These are phyloP conservation scores for Cyclopterus lumpus DNA, from an alignment of 2,797 vertebrate species.

Conservation along the genomic window DNA sequence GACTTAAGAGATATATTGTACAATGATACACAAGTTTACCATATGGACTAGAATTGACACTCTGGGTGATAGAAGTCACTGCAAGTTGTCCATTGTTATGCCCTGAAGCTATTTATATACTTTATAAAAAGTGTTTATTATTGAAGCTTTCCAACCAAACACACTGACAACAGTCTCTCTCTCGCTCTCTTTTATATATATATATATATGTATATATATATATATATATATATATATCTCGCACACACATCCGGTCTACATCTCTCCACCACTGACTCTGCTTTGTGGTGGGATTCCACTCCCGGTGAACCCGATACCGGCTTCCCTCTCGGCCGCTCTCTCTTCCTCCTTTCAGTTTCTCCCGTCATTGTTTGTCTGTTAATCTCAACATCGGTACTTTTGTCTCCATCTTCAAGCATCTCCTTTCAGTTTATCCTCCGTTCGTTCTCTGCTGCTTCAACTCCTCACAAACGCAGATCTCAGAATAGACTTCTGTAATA, in stretches of 20 bases:
- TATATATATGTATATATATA: not conserved
- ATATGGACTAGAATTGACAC: not conserved
- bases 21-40: not conserved
- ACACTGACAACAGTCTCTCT: not conserved
- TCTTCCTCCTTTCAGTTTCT: conserved; percentile 41
- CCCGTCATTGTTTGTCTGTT: conserved; percentile 9
- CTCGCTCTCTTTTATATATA: too few species aligned
- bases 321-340: not conserved
- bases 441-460: conserved; percentile 20
- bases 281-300: conserved; percentile 50
- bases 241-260: conserved; percentile 18
- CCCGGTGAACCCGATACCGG: conserved; percentile 33
- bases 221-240: not conserved
- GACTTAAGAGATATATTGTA: not conserved
- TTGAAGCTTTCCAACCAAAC: not conserved
- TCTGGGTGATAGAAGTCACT: not conserved
- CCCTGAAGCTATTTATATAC: not conserved
- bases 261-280: conserved; percentile 29
- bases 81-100: not conserved
- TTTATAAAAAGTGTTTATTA: not conserved
- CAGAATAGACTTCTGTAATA: conserved; percentile 48
- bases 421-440: conserved; percentile 23
- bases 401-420: conserved; percentile 1
- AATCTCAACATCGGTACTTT: conserved; percentile 31
- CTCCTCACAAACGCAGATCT: conserved; percentile 28